Evolutionary conservation across 2,888 invertebrate species (phyloP).

Genomic region (Tenthredo distinguenda): DNA sequence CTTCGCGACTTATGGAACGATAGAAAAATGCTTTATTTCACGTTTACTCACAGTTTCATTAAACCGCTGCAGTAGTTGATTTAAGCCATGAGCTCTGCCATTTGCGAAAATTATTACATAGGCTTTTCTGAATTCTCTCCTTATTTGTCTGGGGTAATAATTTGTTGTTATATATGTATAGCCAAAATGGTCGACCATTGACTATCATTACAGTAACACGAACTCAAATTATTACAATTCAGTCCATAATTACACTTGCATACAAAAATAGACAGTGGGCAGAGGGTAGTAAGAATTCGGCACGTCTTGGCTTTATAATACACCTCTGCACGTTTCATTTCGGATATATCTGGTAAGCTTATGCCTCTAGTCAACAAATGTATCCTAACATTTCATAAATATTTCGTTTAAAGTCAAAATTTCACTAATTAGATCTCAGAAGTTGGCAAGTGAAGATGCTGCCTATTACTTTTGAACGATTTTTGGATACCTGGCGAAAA

Average conservation of each 20-base stretch:
- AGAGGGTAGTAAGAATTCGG: conserved; percentile 69
- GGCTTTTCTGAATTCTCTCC: background rate
- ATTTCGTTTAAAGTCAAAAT: background rate
- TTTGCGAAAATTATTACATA: background rate
- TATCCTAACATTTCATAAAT: background rate
- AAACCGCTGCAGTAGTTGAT: conserved; percentile 11
- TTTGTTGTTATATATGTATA: background rate
- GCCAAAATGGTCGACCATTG: background rate
- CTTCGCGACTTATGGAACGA: background rate
- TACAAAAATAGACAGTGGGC: conserved; percentile 64
- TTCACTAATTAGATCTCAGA: background rate
- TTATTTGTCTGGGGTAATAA: background rate
- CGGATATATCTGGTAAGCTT: conserved; percentile 67
- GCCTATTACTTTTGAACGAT: background rate
- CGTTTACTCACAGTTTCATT: background rate
- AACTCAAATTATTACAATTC: conserved; percentile 42
- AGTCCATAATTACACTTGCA: conserved; percentile 60
- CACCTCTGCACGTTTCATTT: conserved; percentile 66
- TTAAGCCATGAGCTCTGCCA: background rate
- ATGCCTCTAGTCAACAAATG: conserved; percentile 59
- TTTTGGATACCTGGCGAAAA: background rate
- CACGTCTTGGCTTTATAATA: conserved; percentile 71
- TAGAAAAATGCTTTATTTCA: background rate
- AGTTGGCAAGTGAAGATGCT: background rate
- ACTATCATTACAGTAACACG: conserved; percentile 1